These are phyloP conservation scores for Dorcus hopei DNA, from an alignment of 2,888 invertebrate genomes.

Conservation along the genomic window DNA sequence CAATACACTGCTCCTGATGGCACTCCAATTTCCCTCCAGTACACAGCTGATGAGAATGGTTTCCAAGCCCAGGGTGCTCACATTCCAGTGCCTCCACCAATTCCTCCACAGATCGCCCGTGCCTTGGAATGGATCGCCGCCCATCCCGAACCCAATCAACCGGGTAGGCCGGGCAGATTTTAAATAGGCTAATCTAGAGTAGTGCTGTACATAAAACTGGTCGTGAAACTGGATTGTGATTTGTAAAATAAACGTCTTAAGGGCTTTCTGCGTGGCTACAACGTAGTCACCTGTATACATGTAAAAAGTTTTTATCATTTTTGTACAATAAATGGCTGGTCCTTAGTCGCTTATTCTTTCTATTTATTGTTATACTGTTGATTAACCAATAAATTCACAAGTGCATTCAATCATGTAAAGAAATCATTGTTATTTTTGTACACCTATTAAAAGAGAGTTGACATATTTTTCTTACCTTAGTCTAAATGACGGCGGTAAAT, in stretches of 20 bases:
- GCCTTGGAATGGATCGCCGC: conserved; percentile 65
- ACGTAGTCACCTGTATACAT: conserved; percentile 14
- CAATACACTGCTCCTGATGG: conserved; percentile 62
- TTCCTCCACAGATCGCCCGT: conserved; percentile 66
- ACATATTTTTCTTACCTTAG: no score
- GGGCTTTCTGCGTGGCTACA: conserved; percentile 11
- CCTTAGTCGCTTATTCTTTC: conserved; percentile 18
- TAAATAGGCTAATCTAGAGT: not conserved
- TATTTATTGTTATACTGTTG: not conserved
- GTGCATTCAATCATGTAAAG: not conserved
- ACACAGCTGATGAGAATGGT: conserved; percentile 67
- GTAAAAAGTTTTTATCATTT: not conserved
- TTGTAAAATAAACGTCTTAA: not conserved
- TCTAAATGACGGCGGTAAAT: no score
- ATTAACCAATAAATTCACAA: not conserved
- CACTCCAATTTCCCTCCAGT: conserved; percentile 55
- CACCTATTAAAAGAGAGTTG: not conserved
- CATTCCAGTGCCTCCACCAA: conserved; percentile 58
- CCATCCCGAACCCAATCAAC: conserved; percentile 48
- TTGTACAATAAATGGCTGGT: conserved; percentile 20
- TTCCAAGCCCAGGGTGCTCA: conserved; percentile 58
- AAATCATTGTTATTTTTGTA: not conserved
- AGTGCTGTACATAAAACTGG: not conserved
- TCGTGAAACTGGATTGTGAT: conserved; percentile 1
- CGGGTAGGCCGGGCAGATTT: not conserved